phyloP scores from a whole-genome alignment of 1,140 invertebrate genomes.

The Diachasmimorpha longicaudata region DNA sequence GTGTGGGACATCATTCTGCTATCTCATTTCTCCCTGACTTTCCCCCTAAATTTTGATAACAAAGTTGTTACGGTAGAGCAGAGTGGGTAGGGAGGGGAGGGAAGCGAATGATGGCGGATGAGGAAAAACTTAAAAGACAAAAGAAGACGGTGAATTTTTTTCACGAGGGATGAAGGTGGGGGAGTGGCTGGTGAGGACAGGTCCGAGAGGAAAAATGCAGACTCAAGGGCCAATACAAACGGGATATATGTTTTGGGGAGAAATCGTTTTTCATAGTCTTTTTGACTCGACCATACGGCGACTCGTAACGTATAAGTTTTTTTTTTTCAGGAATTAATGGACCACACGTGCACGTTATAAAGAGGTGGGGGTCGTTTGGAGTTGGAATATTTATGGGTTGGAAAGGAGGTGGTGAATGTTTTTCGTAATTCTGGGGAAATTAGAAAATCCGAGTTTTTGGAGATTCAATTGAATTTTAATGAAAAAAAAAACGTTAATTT shows the following conservation, averaged over 20 bases:
- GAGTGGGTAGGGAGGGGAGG: too few species aligned
- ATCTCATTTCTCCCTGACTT: too few species aligned
- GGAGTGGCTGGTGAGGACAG: constrained; percentile 26
- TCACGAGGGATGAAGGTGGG: background rate
- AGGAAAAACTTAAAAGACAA: background rate
- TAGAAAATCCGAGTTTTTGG: too few species aligned
- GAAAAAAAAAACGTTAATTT: too few species aligned
- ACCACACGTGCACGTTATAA: constrained; percentile 30
- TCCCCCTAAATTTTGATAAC: too few species aligned
- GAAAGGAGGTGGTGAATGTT: background rate
- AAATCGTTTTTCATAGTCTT: constrained; percentile 1
- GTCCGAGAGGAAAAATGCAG: constrained; percentile 33
- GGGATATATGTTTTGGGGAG: background rate
- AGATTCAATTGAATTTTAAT: too few species aligned
- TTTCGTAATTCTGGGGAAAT: background rate
- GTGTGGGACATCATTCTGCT: too few species aligned
- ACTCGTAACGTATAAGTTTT: constrained; percentile 14
- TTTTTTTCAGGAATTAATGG: constrained; percentile 30
- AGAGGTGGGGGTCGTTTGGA: background rate
- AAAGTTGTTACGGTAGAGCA: too few species aligned
- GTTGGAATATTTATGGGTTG: background rate
- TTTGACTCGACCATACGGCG: background rate
- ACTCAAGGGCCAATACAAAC: constrained; percentile 13
- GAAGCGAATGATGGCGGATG: background rate
- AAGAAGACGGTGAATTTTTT: background rate